A percentile compares a stretch with the other conserved stretches of the same genome.
These are phyloP conservation scores for Siniperca chuatsi DNA, from an alignment of 2,113 vertebrate genomes.

Conservation along the genomic window DNA sequence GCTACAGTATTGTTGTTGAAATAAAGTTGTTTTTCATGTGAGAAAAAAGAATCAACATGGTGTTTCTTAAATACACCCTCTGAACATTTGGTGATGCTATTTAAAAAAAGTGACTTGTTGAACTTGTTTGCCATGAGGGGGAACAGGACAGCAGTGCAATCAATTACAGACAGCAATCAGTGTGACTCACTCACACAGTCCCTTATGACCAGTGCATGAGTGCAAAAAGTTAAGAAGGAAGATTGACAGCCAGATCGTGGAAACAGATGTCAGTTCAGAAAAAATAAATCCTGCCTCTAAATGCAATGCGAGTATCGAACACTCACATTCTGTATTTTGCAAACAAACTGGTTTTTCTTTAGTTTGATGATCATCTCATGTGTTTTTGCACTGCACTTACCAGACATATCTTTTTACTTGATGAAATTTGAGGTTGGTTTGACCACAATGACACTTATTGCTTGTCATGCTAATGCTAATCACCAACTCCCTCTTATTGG, in stretches of 20 bases:
- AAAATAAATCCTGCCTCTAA: neutral
- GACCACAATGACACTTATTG: neutral
- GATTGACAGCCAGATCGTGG: neutral
- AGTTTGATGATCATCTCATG: neutral
- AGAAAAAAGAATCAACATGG: neutral
- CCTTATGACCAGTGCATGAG: neutral
- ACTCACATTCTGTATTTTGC: neutral
- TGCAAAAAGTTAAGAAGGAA: neutral
- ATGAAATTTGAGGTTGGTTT: neutral
- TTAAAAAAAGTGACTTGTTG: neutral
- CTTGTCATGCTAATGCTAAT: neutral
- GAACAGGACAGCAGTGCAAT: slow-evolving; percentile 16
- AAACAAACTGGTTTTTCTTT: neutral
- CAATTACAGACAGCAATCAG: slow-evolving; percentile 4
- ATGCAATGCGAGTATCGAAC: neutral
- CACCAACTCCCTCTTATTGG: neutral
- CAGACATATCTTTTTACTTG: neutral
- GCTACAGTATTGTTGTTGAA: neutral
- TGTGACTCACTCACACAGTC: slow-evolving; percentile 26
- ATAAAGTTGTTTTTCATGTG: neutral
- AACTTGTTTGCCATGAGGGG: slow-evolving; percentile 6
- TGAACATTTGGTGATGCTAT: slow-evolving; percentile 1
- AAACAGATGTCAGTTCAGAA: neutral
- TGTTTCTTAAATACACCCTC: neutral
- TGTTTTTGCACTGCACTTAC: too few relatives aligned